A percentile compares a stretch with the other conserved stretches of the same genome.
Evolutionary conservation across 2,797 vertebrate species (phyloP).

Genomic region (Enteromius viviparus): DNA sequence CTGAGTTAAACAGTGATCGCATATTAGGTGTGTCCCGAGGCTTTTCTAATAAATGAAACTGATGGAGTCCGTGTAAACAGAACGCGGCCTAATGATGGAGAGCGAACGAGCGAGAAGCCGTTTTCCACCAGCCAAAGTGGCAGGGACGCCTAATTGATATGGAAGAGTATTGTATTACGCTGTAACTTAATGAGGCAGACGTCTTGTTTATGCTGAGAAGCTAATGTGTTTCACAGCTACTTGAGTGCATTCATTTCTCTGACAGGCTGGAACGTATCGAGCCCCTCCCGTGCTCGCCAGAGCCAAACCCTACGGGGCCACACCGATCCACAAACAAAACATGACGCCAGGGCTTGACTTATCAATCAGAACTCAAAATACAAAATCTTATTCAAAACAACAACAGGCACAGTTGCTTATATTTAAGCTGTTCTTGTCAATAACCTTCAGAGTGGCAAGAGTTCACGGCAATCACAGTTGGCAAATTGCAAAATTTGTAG

Average conservation of each 20-base stretch:
- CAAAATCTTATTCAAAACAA: constrained; percentile 8
- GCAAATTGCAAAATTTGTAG: not conserved
- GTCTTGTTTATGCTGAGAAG: constrained; percentile 76
- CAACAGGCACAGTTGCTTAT: constrained; percentile 14
- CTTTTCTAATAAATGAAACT: constrained; percentile 44
- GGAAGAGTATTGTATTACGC: constrained; percentile 75
- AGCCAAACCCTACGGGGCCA: constrained; percentile 37
- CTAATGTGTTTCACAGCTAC: constrained; percentile 79
- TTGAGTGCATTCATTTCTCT: constrained; percentile 53
- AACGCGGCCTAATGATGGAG: constrained; percentile 55
- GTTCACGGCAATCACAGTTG: constrained; percentile 14
- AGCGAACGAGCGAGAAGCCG: constrained; percentile 39
- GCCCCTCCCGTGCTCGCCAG: constrained; percentile 10
- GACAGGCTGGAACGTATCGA: constrained; percentile 47
- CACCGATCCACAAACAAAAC: constrained; percentile 28
- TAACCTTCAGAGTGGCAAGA: constrained; percentile 4
- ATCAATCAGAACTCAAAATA: constrained; percentile 23
- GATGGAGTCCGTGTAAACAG: constrained; percentile 49
- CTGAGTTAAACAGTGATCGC: constrained; percentile 44
- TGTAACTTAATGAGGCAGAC: constrained; percentile 77
- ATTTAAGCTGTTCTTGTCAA: constrained; percentile 11
- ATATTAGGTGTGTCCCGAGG: constrained; percentile 39
- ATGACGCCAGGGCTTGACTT: constrained; percentile 1
- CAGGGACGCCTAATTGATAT: constrained; percentile 76
- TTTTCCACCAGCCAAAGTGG: constrained; percentile 56